Evolutionary conservation across 1,140 invertebrate species (phyloP).

Genomic region (Tenebrio molitor): DNA sequence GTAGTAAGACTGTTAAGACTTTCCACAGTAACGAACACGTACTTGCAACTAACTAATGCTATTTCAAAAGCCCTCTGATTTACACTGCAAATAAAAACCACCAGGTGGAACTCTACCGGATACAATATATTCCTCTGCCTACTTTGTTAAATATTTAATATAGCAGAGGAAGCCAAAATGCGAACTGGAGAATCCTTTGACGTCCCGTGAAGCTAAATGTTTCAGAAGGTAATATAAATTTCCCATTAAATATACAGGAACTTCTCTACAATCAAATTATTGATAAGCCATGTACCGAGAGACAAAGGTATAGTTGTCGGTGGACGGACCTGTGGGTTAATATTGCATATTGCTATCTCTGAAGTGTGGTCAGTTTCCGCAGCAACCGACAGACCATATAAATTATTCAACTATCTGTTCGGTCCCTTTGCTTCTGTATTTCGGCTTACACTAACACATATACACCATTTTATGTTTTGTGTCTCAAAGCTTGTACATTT

Average conservation of each 20-base stretch:
- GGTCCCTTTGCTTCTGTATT: slow-evolving; percentile 40
- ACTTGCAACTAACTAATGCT: slow-evolving; percentile 4
- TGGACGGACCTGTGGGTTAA: slow-evolving; percentile 43
- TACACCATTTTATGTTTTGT: slow-evolving; percentile 34
- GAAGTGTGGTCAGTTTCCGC: slow-evolving; percentile 50
- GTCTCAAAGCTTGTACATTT: slow-evolving; percentile 37
- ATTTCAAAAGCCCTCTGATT: slow-evolving; percentile 9
- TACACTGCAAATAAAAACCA: slow-evolving; percentile 4
- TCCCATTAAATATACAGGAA: slow-evolving; percentile 31
- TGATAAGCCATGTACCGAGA: slow-evolving; percentile 26
- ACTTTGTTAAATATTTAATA: too few relatives aligned
- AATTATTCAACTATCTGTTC: slow-evolving; percentile 45
- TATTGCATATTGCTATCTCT: slow-evolving; percentile 51
- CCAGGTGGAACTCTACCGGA: too few relatives aligned
- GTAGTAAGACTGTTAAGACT: slow-evolving; percentile 31
- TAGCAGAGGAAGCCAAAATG: background rate
- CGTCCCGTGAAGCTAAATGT: slow-evolving; percentile 1
- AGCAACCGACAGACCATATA: slow-evolving; percentile 47
- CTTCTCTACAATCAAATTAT: slow-evolving; percentile 35
- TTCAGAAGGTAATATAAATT: slow-evolving; percentile 16
- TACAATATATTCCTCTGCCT: slow-evolving; percentile 1
- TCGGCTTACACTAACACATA: slow-evolving; percentile 38
- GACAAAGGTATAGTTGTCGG: slow-evolving; percentile 37
- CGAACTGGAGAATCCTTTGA: background rate
- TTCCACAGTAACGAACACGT: slow-evolving; percentile 34